phyloP scores from a whole-genome alignment of 2,113 vertebrate species.

The Thomomys bottae region DNA sequence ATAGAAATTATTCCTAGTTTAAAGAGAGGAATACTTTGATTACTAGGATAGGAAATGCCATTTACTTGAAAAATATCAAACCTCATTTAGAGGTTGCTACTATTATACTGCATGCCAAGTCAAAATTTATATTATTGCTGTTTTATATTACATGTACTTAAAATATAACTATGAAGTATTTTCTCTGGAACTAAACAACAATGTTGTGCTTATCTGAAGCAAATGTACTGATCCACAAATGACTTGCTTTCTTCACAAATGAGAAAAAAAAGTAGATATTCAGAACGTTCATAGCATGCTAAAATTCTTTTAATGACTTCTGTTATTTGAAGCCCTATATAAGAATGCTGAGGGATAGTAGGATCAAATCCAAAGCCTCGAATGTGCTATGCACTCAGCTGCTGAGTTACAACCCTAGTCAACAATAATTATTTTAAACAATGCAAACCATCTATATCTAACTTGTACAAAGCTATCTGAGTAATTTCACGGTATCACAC shows the following conservation, averaged over 20 bases:
- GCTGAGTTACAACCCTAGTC: neutral
- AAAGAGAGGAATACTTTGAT: neutral
- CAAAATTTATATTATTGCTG: neutral
- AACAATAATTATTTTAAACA: constrained; percentile 4
- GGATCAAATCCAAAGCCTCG: neutral
- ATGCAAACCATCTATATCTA: neutral
- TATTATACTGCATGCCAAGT: neutral
- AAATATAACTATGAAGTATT: neutral
- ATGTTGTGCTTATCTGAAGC: neutral
- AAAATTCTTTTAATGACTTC: constrained; percentile 40
- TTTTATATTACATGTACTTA: constrained; percentile 17
- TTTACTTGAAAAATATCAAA: neutral
- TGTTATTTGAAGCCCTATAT: constrained; percentile 12
- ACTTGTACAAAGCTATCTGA: constrained; percentile 25
- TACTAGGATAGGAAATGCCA: neutral
- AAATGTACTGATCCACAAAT: neutral
- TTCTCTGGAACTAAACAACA: neutral
- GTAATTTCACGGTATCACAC: constrained; percentile 23
- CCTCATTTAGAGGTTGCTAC: neutral
- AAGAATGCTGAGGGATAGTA: neutral
- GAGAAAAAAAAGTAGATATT: neutral
- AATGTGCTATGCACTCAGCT: neutral
- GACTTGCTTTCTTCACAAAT: constrained; percentile 32
- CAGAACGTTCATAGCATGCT: neutral
- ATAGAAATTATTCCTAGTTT: neutral